These are phyloP conservation scores for Drosophila paracracens DNA, from an alignment of 2,888 invertebrate genomes.

Conservation along the genomic window DNA sequence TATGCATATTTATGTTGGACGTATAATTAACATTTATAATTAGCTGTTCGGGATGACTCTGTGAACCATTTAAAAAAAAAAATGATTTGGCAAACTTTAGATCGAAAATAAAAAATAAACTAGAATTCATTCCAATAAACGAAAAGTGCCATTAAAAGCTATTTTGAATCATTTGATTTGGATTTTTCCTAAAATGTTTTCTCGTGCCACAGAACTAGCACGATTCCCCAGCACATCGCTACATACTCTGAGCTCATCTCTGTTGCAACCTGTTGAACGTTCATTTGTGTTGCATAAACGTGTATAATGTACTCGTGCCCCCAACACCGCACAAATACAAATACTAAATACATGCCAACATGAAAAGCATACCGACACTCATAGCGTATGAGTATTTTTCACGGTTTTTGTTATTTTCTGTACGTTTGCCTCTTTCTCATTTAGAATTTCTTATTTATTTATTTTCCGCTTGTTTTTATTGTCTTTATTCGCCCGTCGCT, in stretches of 20 bases:
- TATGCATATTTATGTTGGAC: background rate
- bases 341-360: background rate
- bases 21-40: background rate
- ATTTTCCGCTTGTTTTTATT: slow-evolving; percentile 71
- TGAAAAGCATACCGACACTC: background rate
- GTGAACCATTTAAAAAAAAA: background rate
- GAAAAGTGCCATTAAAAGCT: background rate
- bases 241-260: slow-evolving; percentile 18
- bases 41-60: background rate
- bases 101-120: background rate
- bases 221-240: background rate
- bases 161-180: background rate
- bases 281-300: slow-evolving; percentile 34
- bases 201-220: background rate
- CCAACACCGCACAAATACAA: slow-evolving; percentile 2
- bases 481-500: slow-evolving; percentile 58
- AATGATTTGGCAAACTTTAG: background rate
- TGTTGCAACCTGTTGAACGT: slow-evolving; percentile 52
- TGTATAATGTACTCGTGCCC: slow-evolving; percentile 15
- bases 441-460: slow-evolving; percentile 69
- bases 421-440: slow-evolving; percentile 44
- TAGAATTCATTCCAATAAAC: background rate
- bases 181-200: background rate
- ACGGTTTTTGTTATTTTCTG: slow-evolving; percentile 32
- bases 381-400: slow-evolving; percentile 15